Evolutionary conservation across 2,113 vertebrate genomes (phyloP), one percentile per base, ranked within the genome.

Genomic region (Tragelaphus buxtoni): DNA sequence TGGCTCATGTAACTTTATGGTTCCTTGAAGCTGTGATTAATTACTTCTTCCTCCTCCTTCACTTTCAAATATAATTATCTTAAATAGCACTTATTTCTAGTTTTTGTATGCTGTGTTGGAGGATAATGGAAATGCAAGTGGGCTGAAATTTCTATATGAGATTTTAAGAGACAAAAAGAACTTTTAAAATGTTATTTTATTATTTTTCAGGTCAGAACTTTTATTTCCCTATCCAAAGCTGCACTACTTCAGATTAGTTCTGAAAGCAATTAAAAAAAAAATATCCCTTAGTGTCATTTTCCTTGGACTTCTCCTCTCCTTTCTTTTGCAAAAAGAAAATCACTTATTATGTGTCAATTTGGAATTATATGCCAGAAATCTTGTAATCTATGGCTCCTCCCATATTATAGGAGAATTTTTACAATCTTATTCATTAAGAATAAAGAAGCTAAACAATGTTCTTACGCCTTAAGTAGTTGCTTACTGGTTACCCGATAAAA

Each of bases 11-110:
- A 45, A 60, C 26, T 96, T 94, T 42, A 53, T 76, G 83, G 42
- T 84, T 96, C 11, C 24, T 51, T 97, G 18, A 90, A 81, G 18
- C 72, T 95, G 4, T 94, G 49, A 95, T 96, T 98, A 95, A 95
- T 96, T 94, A 74, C 26, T 89, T 91, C 49, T 93, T 47, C 47
- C 76, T 95, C 65, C 76, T 32, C 77, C 69, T 94, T 97, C 60
- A 65, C n/a, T 95, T 97, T 97, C 85, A 95, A 95, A 94, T 56
- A 88, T 86, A 96, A 96, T 96, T 86, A 63, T 95, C 72, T 93
- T 93, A 85, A 94, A 56, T 86, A 82, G 69, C 77, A 87, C 88
- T 96, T 97, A 69, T 87, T 96, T 96, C 79, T 98, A 56, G 76
- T 87, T 88, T 39, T 84, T 92, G 35, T 95, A 61, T 80, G 79